Percentiles rank a stretch among this genome's conserved stretches.
Evolutionary conservation across 2,797 vertebrate genomes (phyloP).

Genomic region (Muscicapa striata): DNA sequence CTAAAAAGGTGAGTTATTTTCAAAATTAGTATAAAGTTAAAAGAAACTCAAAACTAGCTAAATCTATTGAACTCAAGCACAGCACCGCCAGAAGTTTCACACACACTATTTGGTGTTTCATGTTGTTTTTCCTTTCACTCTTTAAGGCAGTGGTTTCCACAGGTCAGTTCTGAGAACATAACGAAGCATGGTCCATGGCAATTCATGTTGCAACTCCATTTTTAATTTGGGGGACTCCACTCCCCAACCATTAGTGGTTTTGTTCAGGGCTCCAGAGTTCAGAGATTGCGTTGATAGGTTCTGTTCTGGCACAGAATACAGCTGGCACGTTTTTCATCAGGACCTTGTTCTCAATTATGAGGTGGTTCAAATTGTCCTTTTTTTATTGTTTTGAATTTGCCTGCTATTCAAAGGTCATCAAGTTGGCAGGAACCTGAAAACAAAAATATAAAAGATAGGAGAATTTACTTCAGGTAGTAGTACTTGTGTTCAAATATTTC

Average conservation of each 20-base stretch:
- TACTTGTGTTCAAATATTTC: not conserved
- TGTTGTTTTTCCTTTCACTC: slow-evolving; percentile 79
- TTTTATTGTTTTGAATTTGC: slow-evolving; percentile 22
- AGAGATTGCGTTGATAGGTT: slow-evolving; percentile 43
- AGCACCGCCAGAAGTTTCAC: slow-evolving; percentile 79
- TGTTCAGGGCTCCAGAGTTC: slow-evolving; percentile 72
- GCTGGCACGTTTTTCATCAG: slow-evolving; percentile 63
- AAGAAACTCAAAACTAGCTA: slow-evolving; percentile 79
- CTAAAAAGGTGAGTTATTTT: slow-evolving; percentile 74
- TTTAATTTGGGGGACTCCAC: slow-evolving; percentile 47
- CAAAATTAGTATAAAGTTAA: slow-evolving; percentile 81
- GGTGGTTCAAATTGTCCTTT: slow-evolving; percentile 16
- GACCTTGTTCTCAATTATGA: slow-evolving; percentile 37
- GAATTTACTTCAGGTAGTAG: not conserved
- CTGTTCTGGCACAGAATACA: slow-evolving; percentile 71
- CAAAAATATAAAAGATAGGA: slow-evolving; percentile 1
- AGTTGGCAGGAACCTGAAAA: slow-evolving; percentile 92
- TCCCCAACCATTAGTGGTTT: slow-evolving; percentile 69
- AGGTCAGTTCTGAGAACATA: slow-evolving; percentile 79
- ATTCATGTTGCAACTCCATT: slow-evolving; percentile 71
- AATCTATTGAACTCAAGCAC: slow-evolving; percentile 76
- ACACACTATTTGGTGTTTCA: slow-evolving; percentile 82
- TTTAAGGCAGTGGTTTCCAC: slow-evolving; percentile 88
- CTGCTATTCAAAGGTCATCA: slow-evolving; percentile 97
- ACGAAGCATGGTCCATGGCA: slow-evolving; percentile 75